Conservation (phyloP, 2,888 invertebrate genomes). For the Cerastoderma edule region DNA sequence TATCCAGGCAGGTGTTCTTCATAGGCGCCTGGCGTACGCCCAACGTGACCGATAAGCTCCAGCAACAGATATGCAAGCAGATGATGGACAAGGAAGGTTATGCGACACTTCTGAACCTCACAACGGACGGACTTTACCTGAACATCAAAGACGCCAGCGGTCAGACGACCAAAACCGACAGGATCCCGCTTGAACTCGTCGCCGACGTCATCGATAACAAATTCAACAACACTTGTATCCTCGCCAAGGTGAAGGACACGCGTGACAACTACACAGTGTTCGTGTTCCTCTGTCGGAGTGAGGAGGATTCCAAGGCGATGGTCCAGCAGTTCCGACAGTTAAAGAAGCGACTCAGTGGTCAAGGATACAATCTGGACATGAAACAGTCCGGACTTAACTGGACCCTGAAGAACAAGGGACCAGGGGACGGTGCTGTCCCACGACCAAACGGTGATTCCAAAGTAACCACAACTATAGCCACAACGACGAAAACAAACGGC, state of each 20-base stretch:
- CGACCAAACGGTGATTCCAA: slow-evolving; percentile 5
- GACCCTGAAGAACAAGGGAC: slow-evolving; percentile 38
- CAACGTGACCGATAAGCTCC: slow-evolving; percentile 60
- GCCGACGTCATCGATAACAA: slow-evolving; percentile 66
- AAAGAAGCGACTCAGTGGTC: slow-evolving; percentile 48
- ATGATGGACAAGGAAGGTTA: slow-evolving; percentile 62
- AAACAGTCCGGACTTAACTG: slow-evolving; percentile 54
- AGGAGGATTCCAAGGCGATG: slow-evolving; percentile 58
- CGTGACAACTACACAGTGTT: slow-evolving; percentile 60
- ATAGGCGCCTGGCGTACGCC: slow-evolving; percentile 66
- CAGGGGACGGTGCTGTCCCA: neutral
- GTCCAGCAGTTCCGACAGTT: slow-evolving; percentile 51
- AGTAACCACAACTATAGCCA: neutral
- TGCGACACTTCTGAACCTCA: slow-evolving; percentile 56
- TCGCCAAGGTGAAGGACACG: slow-evolving; percentile 64
- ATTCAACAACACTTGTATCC: slow-evolving; percentile 55
- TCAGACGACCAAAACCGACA: slow-evolving; percentile 44
- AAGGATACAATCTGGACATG: slow-evolving; percentile 53
- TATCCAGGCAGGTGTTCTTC: slow-evolving; percentile 56
- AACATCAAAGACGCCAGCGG: slow-evolving; percentile 48
- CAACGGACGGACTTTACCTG: slow-evolving; percentile 59
- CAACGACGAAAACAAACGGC: neutral
- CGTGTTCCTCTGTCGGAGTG: slow-evolving; percentile 61
- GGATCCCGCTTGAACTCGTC: slow-evolving; percentile 59
- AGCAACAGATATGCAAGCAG: slow-evolving; percentile 58